A percentile compares a stretch with the other conserved stretches of the same genome.
Conservation (phyloP, 92 coral and sea anemone genomes). For the Heliopora coerulea region DNA sequence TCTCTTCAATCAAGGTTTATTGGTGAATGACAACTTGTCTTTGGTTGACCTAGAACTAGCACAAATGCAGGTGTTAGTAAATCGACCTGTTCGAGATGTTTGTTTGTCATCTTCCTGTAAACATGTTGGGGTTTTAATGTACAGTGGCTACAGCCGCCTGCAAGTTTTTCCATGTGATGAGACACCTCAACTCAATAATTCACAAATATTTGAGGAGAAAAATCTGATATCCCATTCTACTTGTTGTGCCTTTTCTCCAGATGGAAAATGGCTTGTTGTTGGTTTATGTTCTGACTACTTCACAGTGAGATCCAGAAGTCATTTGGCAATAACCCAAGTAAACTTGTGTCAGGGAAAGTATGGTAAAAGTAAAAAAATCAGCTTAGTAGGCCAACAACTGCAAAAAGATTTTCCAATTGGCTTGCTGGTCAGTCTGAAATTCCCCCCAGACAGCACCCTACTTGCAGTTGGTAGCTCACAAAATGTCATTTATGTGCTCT, state of each 20-base stretch:
- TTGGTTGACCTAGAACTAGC: neutral
- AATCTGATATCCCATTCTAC: slow-evolving; percentile 9
- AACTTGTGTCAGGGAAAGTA: neutral
- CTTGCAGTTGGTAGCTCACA: slow-evolving; percentile 20
- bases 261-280: slow-evolving; percentile 30
- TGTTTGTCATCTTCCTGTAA: neutral
- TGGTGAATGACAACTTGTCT: neutral
- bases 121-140: slow-evolving; percentile 4
- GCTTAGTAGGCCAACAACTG: neutral
- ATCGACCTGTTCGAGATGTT: slow-evolving; percentile 6
- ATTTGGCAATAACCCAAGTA: slow-evolving; percentile 4
- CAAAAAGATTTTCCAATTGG: neutral
- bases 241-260: slow-evolving; percentile 31
- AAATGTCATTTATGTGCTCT: neutral
- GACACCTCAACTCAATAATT: neutral
- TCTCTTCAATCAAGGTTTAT: neutral
- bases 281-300: slow-evolving; percentile 23
- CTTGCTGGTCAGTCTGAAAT: slow-evolving; percentile 1
- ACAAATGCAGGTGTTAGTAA: neutral
- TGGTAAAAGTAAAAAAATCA: neutral
- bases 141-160: slow-evolving; percentile 20
- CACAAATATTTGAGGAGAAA: neutral
- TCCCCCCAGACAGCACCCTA: slow-evolving; percentile 8
- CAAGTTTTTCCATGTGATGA: slow-evolving; percentile 1
- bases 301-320: slow-evolving; percentile 7